Percentiles rank a stretch among this genome's conserved stretches.
Evolutionary conservation across 2,888 invertebrate genomes (phyloP).

Genomic region (Stomorhina lunata): DNA sequence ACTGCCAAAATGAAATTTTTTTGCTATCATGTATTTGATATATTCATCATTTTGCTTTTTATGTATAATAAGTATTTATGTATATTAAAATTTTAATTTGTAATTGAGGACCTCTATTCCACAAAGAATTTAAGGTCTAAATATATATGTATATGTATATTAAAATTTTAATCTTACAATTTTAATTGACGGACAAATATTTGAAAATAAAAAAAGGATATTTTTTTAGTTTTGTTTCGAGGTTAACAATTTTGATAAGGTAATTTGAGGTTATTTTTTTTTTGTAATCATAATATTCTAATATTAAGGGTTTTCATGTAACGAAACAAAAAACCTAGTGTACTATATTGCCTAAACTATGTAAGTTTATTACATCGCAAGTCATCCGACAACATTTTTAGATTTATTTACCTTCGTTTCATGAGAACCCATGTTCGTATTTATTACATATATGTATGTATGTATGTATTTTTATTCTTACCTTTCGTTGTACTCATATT

Average conservation of each 20-base stretch:
- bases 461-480: constrained; percentile 1
- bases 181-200: constrained; percentile 52
- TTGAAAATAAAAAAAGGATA: constrained; percentile 22
- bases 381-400: too few species aligned
- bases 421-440: not conserved
- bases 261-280: constrained; percentile 55
- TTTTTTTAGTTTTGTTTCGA: constrained; percentile 19
- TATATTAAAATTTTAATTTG: not conserved
- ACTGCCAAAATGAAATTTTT: not conserved
- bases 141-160: not conserved
- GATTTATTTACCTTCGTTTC: too few species aligned
- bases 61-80: not conserved
- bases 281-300: constrained; percentile 44
- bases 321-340: too few species aligned
- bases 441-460: constrained; percentile 7
- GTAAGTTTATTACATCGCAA: too few species aligned
- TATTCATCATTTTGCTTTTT: not conserved
- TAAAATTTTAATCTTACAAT: constrained; percentile 5
- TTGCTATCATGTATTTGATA: not conserved
- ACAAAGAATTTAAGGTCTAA: too few species aligned
- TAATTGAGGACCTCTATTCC: too few species aligned
- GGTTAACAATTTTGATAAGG: constrained; percentile 47
- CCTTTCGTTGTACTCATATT: constrained; percentile 61
- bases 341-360: too few species aligned
- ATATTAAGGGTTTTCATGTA: too few species aligned